phyloP scores from a whole-genome alignment of 2,888 invertebrate genomes.

The Maniola hyperantus region DNA sequence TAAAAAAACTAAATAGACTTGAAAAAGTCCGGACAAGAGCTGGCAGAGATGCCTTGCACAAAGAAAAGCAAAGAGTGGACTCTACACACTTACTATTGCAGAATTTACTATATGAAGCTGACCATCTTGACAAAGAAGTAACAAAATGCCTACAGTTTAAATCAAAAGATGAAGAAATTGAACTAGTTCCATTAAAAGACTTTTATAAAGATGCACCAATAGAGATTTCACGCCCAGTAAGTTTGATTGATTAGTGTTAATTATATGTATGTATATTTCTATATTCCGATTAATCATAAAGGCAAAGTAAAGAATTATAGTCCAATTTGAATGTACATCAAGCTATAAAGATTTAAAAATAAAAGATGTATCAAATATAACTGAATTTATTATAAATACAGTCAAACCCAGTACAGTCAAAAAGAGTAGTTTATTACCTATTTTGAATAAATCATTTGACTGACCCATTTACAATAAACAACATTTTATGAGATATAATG shows the following conservation, averaged over 20 bases:
- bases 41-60: conserved; percentile 90
- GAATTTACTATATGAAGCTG: conserved; percentile 96
- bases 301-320: no score
- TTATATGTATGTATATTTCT: neutral
- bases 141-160: conserved; percentile 97
- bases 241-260: conserved; percentile 44
- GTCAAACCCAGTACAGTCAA: no score
- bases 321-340: no score
- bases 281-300: no score
- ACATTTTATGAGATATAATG: no score
- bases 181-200: conserved; percentile 91
- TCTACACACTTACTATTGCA: conserved; percentile 94
- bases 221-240: conserved; percentile 86
- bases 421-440: no score
- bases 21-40: conserved; percentile 94
- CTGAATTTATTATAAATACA: no score
- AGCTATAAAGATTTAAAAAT: no score
- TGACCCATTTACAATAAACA: no score
- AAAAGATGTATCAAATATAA: no score
- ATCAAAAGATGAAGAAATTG: conserved; percentile 96
- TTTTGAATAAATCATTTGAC: no score
- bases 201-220: conserved; percentile 91
- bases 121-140: conserved; percentile 97
- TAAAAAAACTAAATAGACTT: conserved; percentile 94
- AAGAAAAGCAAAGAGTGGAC: conserved; percentile 94